Conservation (phyloP, 2,113 vertebrate genomes). For the Tursiops truncatus region DNA sequence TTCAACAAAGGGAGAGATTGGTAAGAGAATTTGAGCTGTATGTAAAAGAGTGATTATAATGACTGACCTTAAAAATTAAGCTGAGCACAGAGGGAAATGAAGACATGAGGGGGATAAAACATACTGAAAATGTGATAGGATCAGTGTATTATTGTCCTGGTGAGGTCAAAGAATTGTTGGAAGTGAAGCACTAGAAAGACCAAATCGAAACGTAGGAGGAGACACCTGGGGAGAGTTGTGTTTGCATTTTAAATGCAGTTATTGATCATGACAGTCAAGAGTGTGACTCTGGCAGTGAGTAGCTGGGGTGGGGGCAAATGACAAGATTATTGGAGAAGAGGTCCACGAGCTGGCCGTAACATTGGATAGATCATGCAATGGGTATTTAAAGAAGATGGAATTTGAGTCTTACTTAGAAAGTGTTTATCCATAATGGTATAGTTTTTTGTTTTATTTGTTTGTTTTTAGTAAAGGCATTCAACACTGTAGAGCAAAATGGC, state of each 20-base stretch:
- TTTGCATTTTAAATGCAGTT: neutral
- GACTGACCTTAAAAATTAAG: neutral
- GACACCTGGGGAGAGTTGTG: neutral
- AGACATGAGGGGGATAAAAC: neutral
- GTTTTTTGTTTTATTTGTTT: neutral
- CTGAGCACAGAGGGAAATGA: neutral
- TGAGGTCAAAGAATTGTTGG: neutral
- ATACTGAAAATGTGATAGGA: neutral
- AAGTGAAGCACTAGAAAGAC: neutral
- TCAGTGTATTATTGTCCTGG: neutral
- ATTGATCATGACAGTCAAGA: neutral
- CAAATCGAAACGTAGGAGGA: neutral
- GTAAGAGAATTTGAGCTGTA: neutral
- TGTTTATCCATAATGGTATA: neutral
- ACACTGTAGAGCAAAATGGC: neutral
- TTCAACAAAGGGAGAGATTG: neutral
- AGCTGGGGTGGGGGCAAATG: neutral
- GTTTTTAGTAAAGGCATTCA: neutral
- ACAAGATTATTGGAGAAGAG: neutral
- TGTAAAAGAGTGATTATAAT: neutral
- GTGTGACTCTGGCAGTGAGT: neutral
- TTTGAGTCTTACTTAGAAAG: neutral
- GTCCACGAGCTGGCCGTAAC: neutral
- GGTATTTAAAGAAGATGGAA: neutral
- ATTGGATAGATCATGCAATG: too few relatives aligned